Conservation (phyloP, 2,113 vertebrate genomes). For the Eonycteris spelaea region DNA sequence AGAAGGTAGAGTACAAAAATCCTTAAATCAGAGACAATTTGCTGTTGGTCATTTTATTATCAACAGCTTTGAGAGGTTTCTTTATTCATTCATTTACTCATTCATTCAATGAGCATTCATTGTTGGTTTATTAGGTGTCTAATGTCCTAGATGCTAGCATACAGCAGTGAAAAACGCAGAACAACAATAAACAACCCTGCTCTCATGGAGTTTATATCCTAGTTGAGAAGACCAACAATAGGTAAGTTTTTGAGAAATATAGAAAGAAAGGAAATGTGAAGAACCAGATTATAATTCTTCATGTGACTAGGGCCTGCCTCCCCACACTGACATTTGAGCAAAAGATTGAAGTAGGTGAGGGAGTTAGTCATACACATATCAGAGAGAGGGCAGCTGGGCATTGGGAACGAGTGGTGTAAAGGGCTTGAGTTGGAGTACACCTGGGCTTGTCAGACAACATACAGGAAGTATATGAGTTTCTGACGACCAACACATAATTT, state of each 20-base stretch:
- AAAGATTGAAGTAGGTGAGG: neutral
- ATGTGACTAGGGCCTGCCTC: neutral
- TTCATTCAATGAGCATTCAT: neutral
- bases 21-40: neutral
- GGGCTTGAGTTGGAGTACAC: neutral
- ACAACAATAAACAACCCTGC: neutral
- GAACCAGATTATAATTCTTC: neutral
- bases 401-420: neutral
- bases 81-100: neutral
- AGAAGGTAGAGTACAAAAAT: neutral
- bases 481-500: too few relatives aligned
- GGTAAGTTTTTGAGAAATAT: neutral
- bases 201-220: neutral
- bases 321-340: neutral
- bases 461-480: neutral
- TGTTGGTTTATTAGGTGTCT: neutral
- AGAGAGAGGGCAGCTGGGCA: neutral
- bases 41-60: neutral
- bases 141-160: neutral
- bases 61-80: neutral
- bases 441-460: neutral
- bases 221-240: neutral
- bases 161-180: neutral
- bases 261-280: neutral
- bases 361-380: neutral